Evolutionary conservation across 2,888 invertebrate genomes (phyloP).

Genomic region (Vannuccia rotundouncinata): DNA sequence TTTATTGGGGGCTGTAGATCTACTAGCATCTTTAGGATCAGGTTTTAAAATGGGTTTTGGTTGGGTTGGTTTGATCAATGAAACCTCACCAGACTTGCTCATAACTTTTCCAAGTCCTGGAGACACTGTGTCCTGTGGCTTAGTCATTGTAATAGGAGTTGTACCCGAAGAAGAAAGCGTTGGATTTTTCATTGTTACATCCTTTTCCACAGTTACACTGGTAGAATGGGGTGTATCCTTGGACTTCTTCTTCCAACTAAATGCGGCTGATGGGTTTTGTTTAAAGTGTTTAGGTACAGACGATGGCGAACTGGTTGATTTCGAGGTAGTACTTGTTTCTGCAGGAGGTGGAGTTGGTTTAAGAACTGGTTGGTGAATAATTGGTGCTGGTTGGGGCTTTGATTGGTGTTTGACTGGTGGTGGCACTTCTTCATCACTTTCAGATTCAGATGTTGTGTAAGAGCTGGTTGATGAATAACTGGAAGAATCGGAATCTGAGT

Average conservation of each 20-base stretch:
- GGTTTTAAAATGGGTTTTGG: conserved; percentile 8
- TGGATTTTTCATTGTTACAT: background rate
- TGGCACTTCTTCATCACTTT: background rate
- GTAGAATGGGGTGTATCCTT: background rate
- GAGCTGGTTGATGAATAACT: background rate
- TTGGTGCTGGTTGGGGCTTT: background rate
- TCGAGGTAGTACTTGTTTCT: background rate
- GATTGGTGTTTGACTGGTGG: background rate
- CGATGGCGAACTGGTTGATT: background rate
- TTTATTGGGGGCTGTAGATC: background rate
- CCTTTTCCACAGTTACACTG: background rate
- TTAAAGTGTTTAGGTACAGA: background rate
- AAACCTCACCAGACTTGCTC: background rate
- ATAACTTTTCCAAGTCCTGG: background rate
- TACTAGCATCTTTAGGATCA: background rate
- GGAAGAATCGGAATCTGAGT: background rate
- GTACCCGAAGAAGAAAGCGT: background rate
- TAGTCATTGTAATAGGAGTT: background rate
- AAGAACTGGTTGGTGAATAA: background rate
- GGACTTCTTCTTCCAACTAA: background rate
- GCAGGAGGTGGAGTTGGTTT: background rate
- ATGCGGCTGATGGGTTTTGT: background rate
- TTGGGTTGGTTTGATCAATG: background rate
- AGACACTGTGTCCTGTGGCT: background rate
- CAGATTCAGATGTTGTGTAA: conserved; percentile 4